phyloP scores from a whole-genome alignment of 2,888 invertebrate genomes.

The Eudemis profundana region DNA sequence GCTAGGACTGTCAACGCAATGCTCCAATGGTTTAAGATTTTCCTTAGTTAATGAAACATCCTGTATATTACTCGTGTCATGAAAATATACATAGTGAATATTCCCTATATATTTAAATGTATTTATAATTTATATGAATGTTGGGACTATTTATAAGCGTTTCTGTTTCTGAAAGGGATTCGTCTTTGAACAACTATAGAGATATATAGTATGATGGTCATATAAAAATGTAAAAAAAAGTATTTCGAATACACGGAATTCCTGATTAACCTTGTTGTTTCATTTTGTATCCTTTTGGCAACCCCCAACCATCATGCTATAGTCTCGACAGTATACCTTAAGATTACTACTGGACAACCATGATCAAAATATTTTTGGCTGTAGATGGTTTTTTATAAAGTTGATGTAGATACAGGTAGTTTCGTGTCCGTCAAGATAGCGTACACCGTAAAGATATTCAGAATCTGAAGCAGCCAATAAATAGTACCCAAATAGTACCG shows the following conservation, averaged over 20 bases:
- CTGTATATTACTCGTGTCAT: neutral
- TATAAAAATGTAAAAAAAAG: conserved; percentile 61
- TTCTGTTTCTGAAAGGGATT: conserved; percentile 42
- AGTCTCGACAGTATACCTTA: conserved; percentile 50
- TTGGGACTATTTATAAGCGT: conserved; percentile 37
- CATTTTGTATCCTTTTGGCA: conserved; percentile 65
- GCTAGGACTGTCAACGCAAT: too few relatives aligned
- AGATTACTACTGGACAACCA: too few relatives aligned
- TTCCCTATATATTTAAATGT: neutral
- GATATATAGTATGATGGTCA: conserved; percentile 82
- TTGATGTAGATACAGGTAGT: too few relatives aligned
- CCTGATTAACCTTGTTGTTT: conserved; percentile 67
- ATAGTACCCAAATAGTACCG: too few relatives aligned
- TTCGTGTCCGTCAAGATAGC: too few relatives aligned
- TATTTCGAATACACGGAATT: conserved; percentile 69
- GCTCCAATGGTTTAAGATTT: too few relatives aligned
- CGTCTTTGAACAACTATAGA: conserved; percentile 28
- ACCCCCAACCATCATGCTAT: conserved; percentile 80
- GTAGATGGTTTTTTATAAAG: too few relatives aligned
- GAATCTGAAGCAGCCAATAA: too few relatives aligned
- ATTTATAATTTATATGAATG: conserved; percentile 8
- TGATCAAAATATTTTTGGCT: too few relatives aligned
- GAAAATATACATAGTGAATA: neutral
- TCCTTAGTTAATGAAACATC: neutral
- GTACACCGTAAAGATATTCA: too few relatives aligned